Base-by-base conservation (phyloP, 2,888 invertebrate genomes). In the Thumatha senex region DNA sequence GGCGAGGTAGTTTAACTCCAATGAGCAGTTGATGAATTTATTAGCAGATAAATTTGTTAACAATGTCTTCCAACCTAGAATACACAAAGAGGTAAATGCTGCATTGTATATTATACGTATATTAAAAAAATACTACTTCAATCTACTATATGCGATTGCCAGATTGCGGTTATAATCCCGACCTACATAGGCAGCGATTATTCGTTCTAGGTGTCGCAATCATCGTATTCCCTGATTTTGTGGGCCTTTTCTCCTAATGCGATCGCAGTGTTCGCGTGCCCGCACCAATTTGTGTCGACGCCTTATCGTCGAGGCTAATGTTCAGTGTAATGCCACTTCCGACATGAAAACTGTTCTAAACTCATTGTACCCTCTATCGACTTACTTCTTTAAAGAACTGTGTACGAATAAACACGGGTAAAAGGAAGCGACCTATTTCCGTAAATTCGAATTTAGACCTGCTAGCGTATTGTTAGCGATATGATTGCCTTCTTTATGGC, bases 241-340 rank as follows among this genome's bases (percentile, higher is more conserved):
- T 64, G 59, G 57, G 54, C 62, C 60, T 61, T 74, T 71, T 76
- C 67, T 73, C 67, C 64, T 72, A 74, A 77, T 73, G 67, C 70
- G 72, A 71, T 72, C 64, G 67, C 67, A 61, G 67, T 48, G 74
- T 65, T 89, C 72, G 90, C 89, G 89, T 90, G 89, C 71, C 67
- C 66, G 52, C 69, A 70, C 77, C 86, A 86, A 89, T 90, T 89
- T 86, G 83, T 79, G 87, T 77, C 70, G 80, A 75, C 80, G 81
- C 82, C 88, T 89, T 90, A 89, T 90, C 89, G 86, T 70, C 50
- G 65, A 68, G 71, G 84, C 86, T 89, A 89, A 89, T 89, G 87
- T 85, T 85, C 81, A 84, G 80, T 84, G 86, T 89, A 87, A 89
- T 86, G 75, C 83, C 72, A 80, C 84, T 89, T 89, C 89, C 89